Base-by-base conservation (phyloP, 2,113 vertebrate species). In the Lepus americanus region DNA sequence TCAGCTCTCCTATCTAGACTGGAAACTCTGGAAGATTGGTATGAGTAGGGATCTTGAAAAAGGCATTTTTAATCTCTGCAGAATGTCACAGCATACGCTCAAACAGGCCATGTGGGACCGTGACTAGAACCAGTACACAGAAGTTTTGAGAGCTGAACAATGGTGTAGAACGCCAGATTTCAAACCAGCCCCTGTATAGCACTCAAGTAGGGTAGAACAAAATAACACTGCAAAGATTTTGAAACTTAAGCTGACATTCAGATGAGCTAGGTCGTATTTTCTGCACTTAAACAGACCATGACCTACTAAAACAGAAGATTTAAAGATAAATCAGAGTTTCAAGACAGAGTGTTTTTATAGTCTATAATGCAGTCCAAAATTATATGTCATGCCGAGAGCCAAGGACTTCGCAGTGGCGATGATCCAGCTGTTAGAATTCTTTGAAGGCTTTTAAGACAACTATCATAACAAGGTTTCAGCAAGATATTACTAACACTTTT, bases 271-370 rank as follows among this genome's bases (percentile, higher is more conserved):
- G 29, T 59, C 27, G 51, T 63, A 14, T 10, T 86, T 86, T 89
- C 76, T 94, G 70, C 92, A 77, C 19, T 22, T 76, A 66, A 74
- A 63, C 11, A 81, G 17, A 27, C 76, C 39, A n/a, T n/a, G 64
- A 12, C 36, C n/a, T 85, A 36, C 39, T 44, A n/a, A 92, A 89
- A 89, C 10, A 86, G 31, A 64, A 92, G 55, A 95, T 44, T 72
- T 89, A 77, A 77, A 77, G n/a, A 93, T 29, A 23, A 92, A 85
- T 23, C 22, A 90, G 76, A 76, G 63, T 76, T 69, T 86, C 67
- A 63, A 17, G 63, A 51, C 9, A n/a, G 66, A 39, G 80, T n/a
- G 66, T 9, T 81, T 94, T 2, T 77, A 78, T 77, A 83, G 25
- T 70, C 55, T 27, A 36, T 44, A 81, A 86, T 19, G 20, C 63